Conservation (phyloP, 1,140 invertebrate species). For the Caerostris darwini region DNA sequence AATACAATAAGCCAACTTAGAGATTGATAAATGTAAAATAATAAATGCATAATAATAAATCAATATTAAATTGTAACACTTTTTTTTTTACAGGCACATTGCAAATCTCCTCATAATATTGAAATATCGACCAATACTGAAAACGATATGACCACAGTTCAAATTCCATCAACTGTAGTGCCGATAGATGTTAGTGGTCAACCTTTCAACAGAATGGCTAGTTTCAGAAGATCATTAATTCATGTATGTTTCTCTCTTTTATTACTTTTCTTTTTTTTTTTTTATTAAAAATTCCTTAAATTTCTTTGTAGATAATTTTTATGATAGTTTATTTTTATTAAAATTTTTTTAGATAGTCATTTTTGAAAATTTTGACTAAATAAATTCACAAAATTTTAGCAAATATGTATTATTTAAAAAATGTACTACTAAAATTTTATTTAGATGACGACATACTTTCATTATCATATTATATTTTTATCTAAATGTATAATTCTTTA, state of each 20-base stretch:
- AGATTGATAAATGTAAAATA: too few species aligned
- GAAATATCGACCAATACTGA: neutral
- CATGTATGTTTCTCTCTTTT: conserved; percentile 82
- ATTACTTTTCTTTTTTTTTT: neutral
- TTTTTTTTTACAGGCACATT: neutral
- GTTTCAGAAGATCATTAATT: conserved; percentile 89
- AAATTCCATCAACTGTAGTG: conserved; percentile 89
- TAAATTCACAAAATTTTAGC: too few species aligned
- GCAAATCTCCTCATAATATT: neutral
- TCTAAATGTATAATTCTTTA: too few species aligned
- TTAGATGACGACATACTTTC: too few species aligned
- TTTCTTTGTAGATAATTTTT: neutral
- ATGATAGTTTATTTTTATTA: too few species aligned
- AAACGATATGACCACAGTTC: conserved; percentile 14
- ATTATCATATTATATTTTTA: too few species aligned
- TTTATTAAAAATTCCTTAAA: neutral
- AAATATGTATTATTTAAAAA: too few species aligned
- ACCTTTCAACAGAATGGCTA: conserved; percentile 93
- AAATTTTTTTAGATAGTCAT: too few species aligned
- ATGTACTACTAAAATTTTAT: too few species aligned
- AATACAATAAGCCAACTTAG: too few species aligned
- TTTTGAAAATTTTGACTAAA: too few species aligned
- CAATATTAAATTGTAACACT: neutral
- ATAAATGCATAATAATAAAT: neutral
- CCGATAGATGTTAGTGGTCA: conserved; percentile 92